phyloP scores from a whole-genome alignment of 1,140 invertebrate species.

The Drosophila takahashii region DNA sequence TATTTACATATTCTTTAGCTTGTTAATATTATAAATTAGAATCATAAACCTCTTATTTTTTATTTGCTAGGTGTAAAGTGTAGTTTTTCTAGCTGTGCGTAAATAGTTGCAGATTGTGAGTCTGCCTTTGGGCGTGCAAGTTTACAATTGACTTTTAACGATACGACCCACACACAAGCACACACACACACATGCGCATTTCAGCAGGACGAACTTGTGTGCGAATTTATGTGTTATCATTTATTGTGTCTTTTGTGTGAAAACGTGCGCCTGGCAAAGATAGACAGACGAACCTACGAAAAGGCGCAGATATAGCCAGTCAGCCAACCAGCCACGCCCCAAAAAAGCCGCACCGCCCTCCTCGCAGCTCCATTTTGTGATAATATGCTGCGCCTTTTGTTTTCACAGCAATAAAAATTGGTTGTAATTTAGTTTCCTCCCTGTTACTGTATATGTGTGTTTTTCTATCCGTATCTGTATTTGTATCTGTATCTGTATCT shows the following conservation, averaged over 20 bases:
- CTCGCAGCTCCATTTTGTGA: slow-evolving; percentile 70
- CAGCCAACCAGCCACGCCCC: slow-evolving; percentile 55
- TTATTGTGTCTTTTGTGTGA: slow-evolving; percentile 80
- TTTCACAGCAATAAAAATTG: slow-evolving; percentile 82
- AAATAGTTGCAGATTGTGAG: slow-evolving; percentile 59
- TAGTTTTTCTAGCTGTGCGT: slow-evolving; percentile 19
- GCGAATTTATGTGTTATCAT: slow-evolving; percentile 83
- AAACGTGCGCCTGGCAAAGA: slow-evolving; percentile 62
- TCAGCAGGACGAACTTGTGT: slow-evolving; percentile 27
- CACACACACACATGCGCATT: slow-evolving; percentile 14
- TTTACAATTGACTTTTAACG: slow-evolving; percentile 84
- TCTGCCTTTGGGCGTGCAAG: slow-evolving; percentile 67
- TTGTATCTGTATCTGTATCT: slow-evolving; percentile 31
- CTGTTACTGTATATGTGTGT: slow-evolving; percentile 9
- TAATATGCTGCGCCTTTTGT: slow-evolving; percentile 81
- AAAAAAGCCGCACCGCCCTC: slow-evolving; percentile 24
- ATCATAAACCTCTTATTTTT: too few relatives aligned
- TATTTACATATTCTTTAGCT: too few relatives aligned
- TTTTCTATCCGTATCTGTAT: slow-evolving; percentile 14
- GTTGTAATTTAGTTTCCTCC: slow-evolving; percentile 73
- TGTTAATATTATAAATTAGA: too few relatives aligned
- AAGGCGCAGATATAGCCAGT: slow-evolving; percentile 21
- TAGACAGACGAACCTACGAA: slow-evolving; percentile 8
- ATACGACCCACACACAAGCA: slow-evolving; percentile 39
- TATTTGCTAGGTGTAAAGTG: neutral